Evolutionary conservation across 23 tunicate genomes (phyloP).

Genomic region (Trididemnum nubilum): DNA sequence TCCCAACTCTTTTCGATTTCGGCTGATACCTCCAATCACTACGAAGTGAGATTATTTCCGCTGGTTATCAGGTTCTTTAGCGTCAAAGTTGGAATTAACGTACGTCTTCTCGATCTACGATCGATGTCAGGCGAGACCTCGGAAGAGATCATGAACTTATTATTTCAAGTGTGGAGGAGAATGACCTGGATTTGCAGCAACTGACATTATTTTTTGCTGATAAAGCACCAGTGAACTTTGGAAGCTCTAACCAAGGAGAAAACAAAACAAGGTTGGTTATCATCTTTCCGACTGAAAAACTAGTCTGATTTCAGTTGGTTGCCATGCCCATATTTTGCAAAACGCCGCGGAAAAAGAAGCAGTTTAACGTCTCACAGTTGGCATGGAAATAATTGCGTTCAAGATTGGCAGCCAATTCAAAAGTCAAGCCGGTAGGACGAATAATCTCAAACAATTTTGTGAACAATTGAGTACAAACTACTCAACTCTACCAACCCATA

Average conservation of each 20-base stretch:
- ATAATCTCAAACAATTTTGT: slow-evolving; percentile 27
- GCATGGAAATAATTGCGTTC: slow-evolving; percentile 27
- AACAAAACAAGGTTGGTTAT: slow-evolving; percentile 41
- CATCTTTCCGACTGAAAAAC: slow-evolving; percentile 35
- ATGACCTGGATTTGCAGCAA: slow-evolving; percentile 28
- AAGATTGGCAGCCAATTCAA: slow-evolving; percentile 36
- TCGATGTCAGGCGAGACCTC: slow-evolving; percentile 68
- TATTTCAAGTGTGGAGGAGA: slow-evolving; percentile 9
- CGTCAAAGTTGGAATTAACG: slow-evolving; percentile 45
- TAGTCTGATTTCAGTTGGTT: slow-evolving; percentile 34
- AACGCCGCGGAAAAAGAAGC: slow-evolving; percentile 32
- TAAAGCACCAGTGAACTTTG: slow-evolving; percentile 60
- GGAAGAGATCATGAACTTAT: slow-evolving; percentile 33
- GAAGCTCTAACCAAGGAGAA: slow-evolving; percentile 43
- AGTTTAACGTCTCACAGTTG: slow-evolving; percentile 29
- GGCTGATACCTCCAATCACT: slow-evolving; percentile 40
- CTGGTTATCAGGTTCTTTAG: slow-evolving; percentile 54
- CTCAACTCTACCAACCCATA: slow-evolving; percentile 22
- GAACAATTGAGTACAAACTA: slow-evolving; percentile 21
- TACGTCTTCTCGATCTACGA: slow-evolving; percentile 59
- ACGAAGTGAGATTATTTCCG: slow-evolving; percentile 36
- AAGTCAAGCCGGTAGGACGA: slow-evolving; percentile 33
- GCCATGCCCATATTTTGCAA: slow-evolving; percentile 35
- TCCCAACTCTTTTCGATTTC: slow-evolving; percentile 33
- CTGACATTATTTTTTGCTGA: slow-evolving; percentile 47